Percentiles rank a stretch among this genome's conserved stretches.
Conservation (phyloP, 2,797 vertebrate species). For the Chiroxiphia lanceolata region DNA sequence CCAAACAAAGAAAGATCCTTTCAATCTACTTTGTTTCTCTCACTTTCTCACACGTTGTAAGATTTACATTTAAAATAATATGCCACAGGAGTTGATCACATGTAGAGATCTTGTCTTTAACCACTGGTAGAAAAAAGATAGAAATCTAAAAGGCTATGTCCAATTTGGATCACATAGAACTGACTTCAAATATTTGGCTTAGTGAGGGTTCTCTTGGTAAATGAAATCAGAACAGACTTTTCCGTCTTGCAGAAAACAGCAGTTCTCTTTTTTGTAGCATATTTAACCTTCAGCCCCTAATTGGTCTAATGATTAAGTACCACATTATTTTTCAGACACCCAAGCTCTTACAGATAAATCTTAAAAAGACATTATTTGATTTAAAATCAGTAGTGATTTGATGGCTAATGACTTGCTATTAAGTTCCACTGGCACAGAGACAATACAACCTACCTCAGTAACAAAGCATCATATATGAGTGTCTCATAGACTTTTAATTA, state of each 20-base stretch:
- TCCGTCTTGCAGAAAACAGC: neutral
- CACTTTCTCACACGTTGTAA: neutral
- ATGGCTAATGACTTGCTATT: conserved; percentile 46
- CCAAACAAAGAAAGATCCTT: neutral
- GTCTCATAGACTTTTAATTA: conserved; percentile 32
- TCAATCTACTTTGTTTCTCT: neutral
- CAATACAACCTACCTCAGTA: neutral
- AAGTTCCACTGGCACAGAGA: neutral
- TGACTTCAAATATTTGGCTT: neutral
- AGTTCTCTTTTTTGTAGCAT: neutral
- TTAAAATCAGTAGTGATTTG: conserved; percentile 48
- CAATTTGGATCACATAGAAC: neutral
- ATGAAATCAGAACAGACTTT: neutral
- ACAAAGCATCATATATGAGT: neutral
- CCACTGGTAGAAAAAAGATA: neutral
- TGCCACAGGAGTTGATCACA: neutral
- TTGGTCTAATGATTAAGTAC: conserved; percentile 50
- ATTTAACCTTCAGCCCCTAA: conserved; percentile 38
- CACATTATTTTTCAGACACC: conserved; percentile 52
- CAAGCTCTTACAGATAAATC: conserved; percentile 31
- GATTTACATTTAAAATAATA: neutral
- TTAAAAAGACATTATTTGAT: conserved; percentile 28
- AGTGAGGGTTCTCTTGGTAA: neutral
- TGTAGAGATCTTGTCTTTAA: neutral
- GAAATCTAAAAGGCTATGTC: neutral